These are phyloP conservation scores for Drosophila niveifrons DNA, from an alignment of 2,888 invertebrate species.

Conservation along the genomic window DNA sequence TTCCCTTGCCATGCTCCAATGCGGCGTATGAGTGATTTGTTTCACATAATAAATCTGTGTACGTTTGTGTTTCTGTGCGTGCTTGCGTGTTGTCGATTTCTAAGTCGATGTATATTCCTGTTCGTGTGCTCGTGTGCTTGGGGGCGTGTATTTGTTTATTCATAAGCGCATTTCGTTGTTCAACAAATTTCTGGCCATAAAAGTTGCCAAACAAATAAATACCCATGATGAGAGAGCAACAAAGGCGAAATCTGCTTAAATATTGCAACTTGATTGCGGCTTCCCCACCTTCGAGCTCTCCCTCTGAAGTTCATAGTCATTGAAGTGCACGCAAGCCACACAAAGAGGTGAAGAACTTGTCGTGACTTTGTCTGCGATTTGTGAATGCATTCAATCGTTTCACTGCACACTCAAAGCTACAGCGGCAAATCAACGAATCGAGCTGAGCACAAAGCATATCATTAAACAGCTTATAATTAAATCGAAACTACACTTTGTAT, in stretches of 20 bases:
- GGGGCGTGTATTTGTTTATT: slow-evolving; percentile 63
- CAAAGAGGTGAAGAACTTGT: slow-evolving; percentile 18
- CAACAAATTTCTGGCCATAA: slow-evolving; percentile 49
- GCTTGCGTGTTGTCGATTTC: slow-evolving; percentile 26
- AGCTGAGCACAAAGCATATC: no score
- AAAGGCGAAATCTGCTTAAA: slow-evolving; percentile 40
- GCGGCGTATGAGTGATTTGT: slow-evolving; percentile 64
- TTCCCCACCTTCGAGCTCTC: background rate
- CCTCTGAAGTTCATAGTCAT: background rate
- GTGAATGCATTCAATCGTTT: slow-evolving; percentile 45
- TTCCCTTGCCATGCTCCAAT: slow-evolving; percentile 27
- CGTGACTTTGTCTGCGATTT: slow-evolving; percentile 34
- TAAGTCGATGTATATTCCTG: no score
- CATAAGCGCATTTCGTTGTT: slow-evolving; percentile 62
- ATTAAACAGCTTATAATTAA: slow-evolving; percentile 4
- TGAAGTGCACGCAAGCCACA: slow-evolving; percentile 31
- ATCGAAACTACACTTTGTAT: no score
- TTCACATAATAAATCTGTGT: slow-evolving; percentile 56
- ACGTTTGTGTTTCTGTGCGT: slow-evolving; percentile 48
- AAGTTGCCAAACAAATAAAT: slow-evolving; percentile 40
- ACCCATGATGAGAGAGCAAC: slow-evolving; percentile 12
- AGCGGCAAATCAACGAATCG: background rate
- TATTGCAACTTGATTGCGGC: slow-evolving; percentile 48
- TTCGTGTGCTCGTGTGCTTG: slow-evolving; percentile 20
- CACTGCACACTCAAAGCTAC: slow-evolving; percentile 23